Conservation (phyloP, 2,888 invertebrate genomes). For the Torymus aiolomorphi region DNA sequence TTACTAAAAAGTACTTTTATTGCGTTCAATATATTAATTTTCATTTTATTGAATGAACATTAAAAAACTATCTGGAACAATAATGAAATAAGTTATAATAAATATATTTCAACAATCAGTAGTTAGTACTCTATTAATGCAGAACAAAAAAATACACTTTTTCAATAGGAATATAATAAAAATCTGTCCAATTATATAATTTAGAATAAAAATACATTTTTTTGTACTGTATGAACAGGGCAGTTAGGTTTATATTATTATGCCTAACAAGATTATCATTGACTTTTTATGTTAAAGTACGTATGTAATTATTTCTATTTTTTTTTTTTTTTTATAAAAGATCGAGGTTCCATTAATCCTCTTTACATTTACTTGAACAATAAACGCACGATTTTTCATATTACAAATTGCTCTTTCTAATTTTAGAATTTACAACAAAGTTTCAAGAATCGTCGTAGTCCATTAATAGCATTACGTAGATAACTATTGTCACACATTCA, state of each 20-base stretch:
- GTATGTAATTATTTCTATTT: conserved; percentile 33
- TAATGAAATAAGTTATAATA: conserved; percentile 29
- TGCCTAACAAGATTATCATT: conserved; percentile 43
- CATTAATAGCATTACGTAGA: too few relatives aligned
- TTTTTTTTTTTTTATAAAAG: conserved; percentile 44
- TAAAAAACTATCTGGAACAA: conserved; percentile 6
- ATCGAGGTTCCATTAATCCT: conserved; percentile 24
- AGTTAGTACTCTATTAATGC: neutral
- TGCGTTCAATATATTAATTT: conserved; percentile 2
- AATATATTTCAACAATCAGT: conserved; percentile 14
- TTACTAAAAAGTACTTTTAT: conserved; percentile 17
- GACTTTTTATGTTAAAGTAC: conserved; percentile 37
- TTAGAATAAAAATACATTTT: conserved; percentile 43
- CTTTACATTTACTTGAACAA: conserved; percentile 45
- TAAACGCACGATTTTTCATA: conserved; percentile 38
- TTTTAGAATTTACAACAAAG: conserved; percentile 38
- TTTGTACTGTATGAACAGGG: conserved; percentile 46
- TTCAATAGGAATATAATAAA: conserved; percentile 32
- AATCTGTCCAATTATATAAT: conserved; percentile 20
- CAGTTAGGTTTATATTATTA: conserved; percentile 26
- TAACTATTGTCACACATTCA: too few relatives aligned
- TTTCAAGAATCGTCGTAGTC: too few relatives aligned
- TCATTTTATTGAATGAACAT: conserved; percentile 31
- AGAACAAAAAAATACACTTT: neutral
- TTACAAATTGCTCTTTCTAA: conserved; percentile 45